These are phyloP conservation scores for Hydropsyche tenuis DNA, from an alignment of 1,140 invertebrate genomes.

Conservation along the genomic window DNA sequence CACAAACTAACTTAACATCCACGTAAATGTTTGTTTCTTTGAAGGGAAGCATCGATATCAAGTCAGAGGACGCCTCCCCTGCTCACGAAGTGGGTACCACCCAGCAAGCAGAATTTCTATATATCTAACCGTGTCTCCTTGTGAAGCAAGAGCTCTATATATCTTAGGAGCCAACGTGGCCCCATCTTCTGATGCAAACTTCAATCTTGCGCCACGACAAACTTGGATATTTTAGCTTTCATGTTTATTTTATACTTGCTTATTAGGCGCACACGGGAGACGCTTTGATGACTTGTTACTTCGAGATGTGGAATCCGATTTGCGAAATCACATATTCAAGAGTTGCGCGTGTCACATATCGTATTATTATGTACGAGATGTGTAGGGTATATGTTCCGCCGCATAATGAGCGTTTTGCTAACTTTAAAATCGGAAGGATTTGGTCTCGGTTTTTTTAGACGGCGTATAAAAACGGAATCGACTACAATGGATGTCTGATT, in stretches of 20 bases:
- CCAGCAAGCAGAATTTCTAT: too few species aligned
- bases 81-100: too few species aligned
- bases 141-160: too few species aligned
- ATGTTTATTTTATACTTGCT: constrained; percentile 40
- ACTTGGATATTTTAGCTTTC: constrained; percentile 42
- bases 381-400: too few species aligned
- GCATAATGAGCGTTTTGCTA: too few species aligned
- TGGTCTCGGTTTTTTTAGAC: too few species aligned
- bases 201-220: constrained; percentile 29
- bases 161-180: too few species aligned
- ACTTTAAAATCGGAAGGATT: too few species aligned
- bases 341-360: background rate
- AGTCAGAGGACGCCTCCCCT: too few species aligned
- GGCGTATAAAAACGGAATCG: too few species aligned
- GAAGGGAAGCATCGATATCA: background rate
- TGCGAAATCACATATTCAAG: constrained; percentile 30
- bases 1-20: constrained; percentile 24
- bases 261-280: constrained; percentile 36
- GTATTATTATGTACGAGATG: background rate
- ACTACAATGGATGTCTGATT: too few species aligned
- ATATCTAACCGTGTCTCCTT: too few species aligned
- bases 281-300: constrained; percentile 40
- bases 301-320: constrained; percentile 35
- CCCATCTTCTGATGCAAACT: constrained; percentile 25
- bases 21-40: constrained; percentile 26